phyloP scores from a whole-genome alignment of 2,797 vertebrate genomes.

The Alca torda region DNA sequence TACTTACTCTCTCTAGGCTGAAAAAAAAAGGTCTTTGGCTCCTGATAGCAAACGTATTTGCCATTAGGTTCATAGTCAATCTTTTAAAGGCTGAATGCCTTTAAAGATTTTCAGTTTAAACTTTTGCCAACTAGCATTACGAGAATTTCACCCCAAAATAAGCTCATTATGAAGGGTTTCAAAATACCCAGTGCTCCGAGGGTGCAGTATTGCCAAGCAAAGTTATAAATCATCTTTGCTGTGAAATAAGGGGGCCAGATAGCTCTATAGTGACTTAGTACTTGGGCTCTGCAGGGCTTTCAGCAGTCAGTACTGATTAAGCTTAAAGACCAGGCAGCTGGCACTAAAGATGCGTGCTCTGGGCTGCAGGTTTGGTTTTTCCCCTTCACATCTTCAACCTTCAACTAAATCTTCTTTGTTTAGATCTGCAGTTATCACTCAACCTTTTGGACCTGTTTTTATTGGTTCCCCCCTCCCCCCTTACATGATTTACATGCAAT shows the following conservation, averaged over 20 bases:
- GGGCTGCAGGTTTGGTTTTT: neutral
- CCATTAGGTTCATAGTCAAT: slow-evolving; percentile 60
- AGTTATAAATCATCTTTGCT: slow-evolving; percentile 15
- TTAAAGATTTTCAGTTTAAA: slow-evolving; percentile 17
- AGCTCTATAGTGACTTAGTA: neutral
- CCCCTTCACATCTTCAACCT: neutral
- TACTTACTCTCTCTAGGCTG: slow-evolving; percentile 18
- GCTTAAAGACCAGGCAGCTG: neutral
- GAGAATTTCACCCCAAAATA: neutral
- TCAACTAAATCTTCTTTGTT: neutral
- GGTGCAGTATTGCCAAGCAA: neutral
- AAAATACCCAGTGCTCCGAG: neutral
- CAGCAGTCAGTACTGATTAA: neutral
- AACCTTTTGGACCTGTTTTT: neutral
- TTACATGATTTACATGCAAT: neutral
- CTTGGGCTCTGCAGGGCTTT: neutral
- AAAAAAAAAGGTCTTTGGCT: slow-evolving; percentile 17
- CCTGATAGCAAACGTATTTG: slow-evolving; percentile 13
- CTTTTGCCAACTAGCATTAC: neutral
- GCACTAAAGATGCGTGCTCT: neutral
- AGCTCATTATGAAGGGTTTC: neutral
- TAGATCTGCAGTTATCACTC: neutral
- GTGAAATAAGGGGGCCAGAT: neutral
- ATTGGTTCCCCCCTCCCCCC: neutral
- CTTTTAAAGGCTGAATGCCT: slow-evolving; percentile 19